phyloP scores from a whole-genome alignment of 2,113 vertebrate genomes.

The Lamprologus sp. region DNA sequence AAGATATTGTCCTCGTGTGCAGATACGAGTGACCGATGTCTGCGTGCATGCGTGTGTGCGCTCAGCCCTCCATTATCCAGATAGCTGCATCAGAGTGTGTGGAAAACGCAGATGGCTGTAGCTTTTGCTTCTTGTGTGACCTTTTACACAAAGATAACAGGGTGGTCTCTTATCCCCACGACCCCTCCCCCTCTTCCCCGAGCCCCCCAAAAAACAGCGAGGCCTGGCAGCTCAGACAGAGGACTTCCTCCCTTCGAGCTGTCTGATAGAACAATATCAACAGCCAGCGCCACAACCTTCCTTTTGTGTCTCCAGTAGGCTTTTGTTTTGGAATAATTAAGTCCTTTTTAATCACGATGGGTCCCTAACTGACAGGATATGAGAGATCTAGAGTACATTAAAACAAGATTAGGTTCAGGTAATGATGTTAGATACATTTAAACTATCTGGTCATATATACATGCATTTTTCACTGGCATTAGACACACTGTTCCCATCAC shows the following conservation, averaged over 20 bases:
- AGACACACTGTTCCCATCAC: background rate
- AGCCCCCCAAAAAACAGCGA: slow-evolving; percentile 15
- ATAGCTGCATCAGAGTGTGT: slow-evolving; percentile 12
- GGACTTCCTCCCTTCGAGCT: slow-evolving; percentile 50
- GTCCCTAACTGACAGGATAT: slow-evolving; percentile 41
- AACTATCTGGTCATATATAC: background rate
- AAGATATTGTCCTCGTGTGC: slow-evolving; percentile 3
- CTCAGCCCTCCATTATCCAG: background rate
- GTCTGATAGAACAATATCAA: slow-evolving; percentile 54
- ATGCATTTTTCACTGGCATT: background rate
- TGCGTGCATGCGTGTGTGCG: background rate
- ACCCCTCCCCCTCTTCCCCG: background rate
- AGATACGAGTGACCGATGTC: slow-evolving; percentile 40
- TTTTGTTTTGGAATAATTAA: slow-evolving; percentile 55
- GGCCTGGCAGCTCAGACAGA: slow-evolving; percentile 54
- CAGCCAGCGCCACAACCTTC: slow-evolving; percentile 7
- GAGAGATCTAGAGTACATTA: slow-evolving; percentile 6
- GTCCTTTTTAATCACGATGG: slow-evolving; percentile 26
- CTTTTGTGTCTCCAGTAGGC: slow-evolving; percentile 17
- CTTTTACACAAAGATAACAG: slow-evolving; percentile 63
- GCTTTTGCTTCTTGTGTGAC: slow-evolving; percentile 61
- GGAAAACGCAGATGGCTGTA: slow-evolving; percentile 58
- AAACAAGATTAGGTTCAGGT: background rate
- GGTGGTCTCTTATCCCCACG: slow-evolving; percentile 39
- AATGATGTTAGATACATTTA: background rate